Evolutionary conservation across 2,888 invertebrate species (phyloP), one percentile per base, ranked within the genome.

Genomic region (Galeruca laticollis): DNA sequence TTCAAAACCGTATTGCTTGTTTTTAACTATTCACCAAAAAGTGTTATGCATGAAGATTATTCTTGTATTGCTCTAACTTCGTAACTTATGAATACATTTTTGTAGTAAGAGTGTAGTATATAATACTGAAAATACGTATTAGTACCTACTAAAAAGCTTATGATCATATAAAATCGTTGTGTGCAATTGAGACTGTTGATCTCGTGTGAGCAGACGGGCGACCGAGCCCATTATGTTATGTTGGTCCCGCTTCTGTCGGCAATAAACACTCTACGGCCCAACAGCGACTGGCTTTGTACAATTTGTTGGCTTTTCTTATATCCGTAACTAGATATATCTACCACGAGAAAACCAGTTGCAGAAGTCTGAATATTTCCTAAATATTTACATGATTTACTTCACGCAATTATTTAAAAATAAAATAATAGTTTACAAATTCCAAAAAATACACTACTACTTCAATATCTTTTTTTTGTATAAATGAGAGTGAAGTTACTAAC

Each of bases 181-280:
- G 65, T 65, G 65, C 57, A 65, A 57, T 65, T 57, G 10, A 13
- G 74, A 33, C 15, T 33, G 59, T 66, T 66, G 47, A 66, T 66
- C 65, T 65, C 65, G 51, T 59, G 65, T 59, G 51, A 66, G 59
- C 65, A 72, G 68, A 59, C 65, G 49, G 59, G 51, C 60, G 68
- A 54, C 61, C 61, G 47, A 37, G 20, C 49, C 68, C 56, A 61
- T 68, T 62, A 56, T 43, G 47, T 52, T 51, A 35, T 52, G 59
- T 49, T 59, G 57, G 69, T 69, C 54, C 64, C 56, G 18, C 31
- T 73, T 69, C 75, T 71, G 74, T 70, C 68, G 72, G 73, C 74
- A 70, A 73, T 75, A 73, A 74, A 75, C 73, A 71, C 72, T 65
- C 60, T 71, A 69, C 69, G 52, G 43, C 26, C 33, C 56, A 31